Evolutionary conservation across 2,113 vertebrate genomes (phyloP), one percentile per base, ranked within the genome.

Genomic region (Lampris incognitus): DNA sequence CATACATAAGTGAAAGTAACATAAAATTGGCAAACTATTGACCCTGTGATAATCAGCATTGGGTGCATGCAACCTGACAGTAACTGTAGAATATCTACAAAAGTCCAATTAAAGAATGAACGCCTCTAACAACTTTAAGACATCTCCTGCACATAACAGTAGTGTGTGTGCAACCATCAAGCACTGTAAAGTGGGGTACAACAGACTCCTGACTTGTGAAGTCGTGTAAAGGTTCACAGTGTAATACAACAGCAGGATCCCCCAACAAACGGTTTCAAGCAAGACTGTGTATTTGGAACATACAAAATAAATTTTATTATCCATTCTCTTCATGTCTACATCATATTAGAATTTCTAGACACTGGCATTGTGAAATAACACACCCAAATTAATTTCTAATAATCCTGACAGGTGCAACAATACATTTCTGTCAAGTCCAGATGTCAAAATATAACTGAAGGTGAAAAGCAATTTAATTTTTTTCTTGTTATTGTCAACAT

Each of bases 251-350:
- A 93, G 92, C 88, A 93, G 89, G 88, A 91, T 90, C 73, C 90
- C 89, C 91, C 88, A 74, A 92, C 90, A 93, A 94, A 94, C 88
- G 88, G 90, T 89, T 94, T 93, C 93, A 94, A 93, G 90, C 93
- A 94, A 94, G 92, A 91, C 91, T 92, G 91, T 93, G 92, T 93
- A 90, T 92, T 93, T 94, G 93, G 93, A 94, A 95, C 95, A 95
- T 95, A 95, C 93, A 95, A 96, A 95, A 96, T 96, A 94, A 94
- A 94, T 92, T 95, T 95, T 96, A 96, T 95, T 95, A 92, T 95
- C 93, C 92, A 87, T 93, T 93, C 90, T 91, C 85, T 92, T 94
- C 90, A 93, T 91, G 93, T 94, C 94, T 95, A 94, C 94, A 94
- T 91, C 86, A 91, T 85, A 89, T 94, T 87, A 92, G 93, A 92